Evolutionary conservation across 2,888 invertebrate genomes (phyloP), one percentile per base, ranked within the genome.

Genomic region (Rhamnusium bicolor): DNA sequence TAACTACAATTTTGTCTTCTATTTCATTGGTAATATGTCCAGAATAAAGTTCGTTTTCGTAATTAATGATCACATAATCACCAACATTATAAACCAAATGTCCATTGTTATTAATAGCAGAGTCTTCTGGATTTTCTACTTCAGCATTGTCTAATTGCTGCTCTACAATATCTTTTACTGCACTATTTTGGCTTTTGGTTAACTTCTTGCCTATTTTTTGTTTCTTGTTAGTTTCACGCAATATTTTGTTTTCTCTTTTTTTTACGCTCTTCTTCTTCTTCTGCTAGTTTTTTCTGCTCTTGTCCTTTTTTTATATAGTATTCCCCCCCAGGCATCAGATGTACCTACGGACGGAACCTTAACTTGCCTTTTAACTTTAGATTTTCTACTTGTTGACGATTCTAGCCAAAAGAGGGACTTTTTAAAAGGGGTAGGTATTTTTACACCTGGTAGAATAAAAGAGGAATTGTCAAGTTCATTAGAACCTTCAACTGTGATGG

Each of bases 351-450:
- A 19, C 6, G 24, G 24, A 24, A 54, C 12, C 18, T 54, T 54
- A 46, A 46, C 46, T 24, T 51, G 14, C 18, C 54, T 54, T 1
- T 24, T 54, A 54, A 2, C 14, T n/a, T n/a, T 54, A 12, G 10
- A 3, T 21, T 21, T 54, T 0, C 10, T 24, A 24, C 14, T 54
- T 54, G 21, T 19, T 2, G 54, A n/a, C 14, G 54, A 12, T 24
- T 54, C 5, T 0, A 21, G 54, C 54, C 54, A 54, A 24, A 54
- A 54, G 2, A 54, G 54, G 19, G 54, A 19, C 24, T 54, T 68
- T 68, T 56, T 58, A 19, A 68, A 68, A 8, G 54, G 68, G 40
- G 56, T 21, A 19, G 68, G 56, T 54, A 68, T 40, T 10, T 14
- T 49, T 12, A 68, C 54, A 6, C 29, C 67, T 54, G 67, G 67